Percentiles rank a stretch among this genome's conserved stretches.
Conservation (phyloP, 2,797 vertebrate genomes). For the Stomatorhinus walkeri region DNA sequence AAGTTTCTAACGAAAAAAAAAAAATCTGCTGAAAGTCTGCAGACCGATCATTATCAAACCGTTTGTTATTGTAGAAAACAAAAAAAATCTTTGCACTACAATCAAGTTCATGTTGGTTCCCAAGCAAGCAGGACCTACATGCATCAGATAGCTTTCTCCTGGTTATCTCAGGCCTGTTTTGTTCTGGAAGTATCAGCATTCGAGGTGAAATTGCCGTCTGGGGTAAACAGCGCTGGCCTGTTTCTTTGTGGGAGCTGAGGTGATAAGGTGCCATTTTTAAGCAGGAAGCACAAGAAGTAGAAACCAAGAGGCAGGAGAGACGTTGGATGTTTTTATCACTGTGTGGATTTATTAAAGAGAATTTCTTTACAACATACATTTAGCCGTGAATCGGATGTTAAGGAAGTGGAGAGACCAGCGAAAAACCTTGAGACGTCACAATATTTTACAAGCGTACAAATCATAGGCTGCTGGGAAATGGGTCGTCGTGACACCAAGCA, state of each 20-base stretch:
- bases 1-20: conserved; percentile 14
- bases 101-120: conserved; percentile 22
- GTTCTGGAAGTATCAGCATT: conserved; percentile 18
- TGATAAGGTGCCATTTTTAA: background rate
- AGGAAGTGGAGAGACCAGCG: conserved; percentile 75
- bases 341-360: conserved; percentile 74
- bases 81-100: conserved; percentile 23
- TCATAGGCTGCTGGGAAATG: conserved; percentile 47
- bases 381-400: conserved; percentile 92
- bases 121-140: conserved; percentile 14
- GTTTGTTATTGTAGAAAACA: conserved; percentile 32
- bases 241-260: background rate
- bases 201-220: background rate
- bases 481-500: conserved; percentile 71
- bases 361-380: conserved; percentile 90
- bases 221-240: background rate
- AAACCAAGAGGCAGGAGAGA: background rate
- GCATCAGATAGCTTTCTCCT: background rate
- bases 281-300: no score
- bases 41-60: conserved; percentile 41
- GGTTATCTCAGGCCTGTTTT: conserved; percentile 8
- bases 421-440: conserved; percentile 84
- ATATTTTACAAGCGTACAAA: conserved; percentile 93
- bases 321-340: background rate
- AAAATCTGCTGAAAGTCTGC: conserved; percentile 32